phyloP scores from a whole-genome alignment of 92 coral and sea anemone species.

The Zoanthus solanderi region DNA sequence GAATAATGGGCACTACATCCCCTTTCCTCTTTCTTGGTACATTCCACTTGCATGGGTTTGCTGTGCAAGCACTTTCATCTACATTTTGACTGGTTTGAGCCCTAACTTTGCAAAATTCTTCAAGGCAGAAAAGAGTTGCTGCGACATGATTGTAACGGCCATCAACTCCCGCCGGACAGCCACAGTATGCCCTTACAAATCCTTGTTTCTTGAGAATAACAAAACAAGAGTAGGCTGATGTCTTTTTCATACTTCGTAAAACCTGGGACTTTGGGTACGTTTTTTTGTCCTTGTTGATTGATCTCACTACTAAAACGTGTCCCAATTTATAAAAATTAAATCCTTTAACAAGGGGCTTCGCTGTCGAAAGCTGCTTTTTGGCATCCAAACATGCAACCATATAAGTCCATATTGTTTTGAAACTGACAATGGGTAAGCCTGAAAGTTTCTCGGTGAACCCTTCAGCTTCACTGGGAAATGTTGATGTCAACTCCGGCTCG shows the following conservation, averaged over 20 bases:
- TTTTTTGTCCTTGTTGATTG: slow-evolving; percentile 38
- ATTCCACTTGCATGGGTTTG: slow-evolving; percentile 21
- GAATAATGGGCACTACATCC: slow-evolving; percentile 32
- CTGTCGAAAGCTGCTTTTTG: slow-evolving; percentile 52
- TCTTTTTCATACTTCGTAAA: slow-evolving; percentile 57
- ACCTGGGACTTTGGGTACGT: slow-evolving; percentile 57
- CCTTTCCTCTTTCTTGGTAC: slow-evolving; percentile 29
- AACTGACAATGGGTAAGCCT: slow-evolving; percentile 22
- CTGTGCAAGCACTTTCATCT: slow-evolving; percentile 27
- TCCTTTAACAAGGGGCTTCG: slow-evolving; percentile 49
- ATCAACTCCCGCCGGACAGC: slow-evolving; percentile 56
- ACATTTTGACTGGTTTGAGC: slow-evolving; percentile 35
- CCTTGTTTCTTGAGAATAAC: slow-evolving; percentile 38
- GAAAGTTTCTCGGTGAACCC: slow-evolving; percentile 27
- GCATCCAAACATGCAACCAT: slow-evolving; percentile 56
- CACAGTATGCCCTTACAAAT: slow-evolving; percentile 57
- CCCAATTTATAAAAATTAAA: slow-evolving; percentile 54
- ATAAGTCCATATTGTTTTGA: slow-evolving; percentile 45
- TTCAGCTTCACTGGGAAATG: slow-evolving; percentile 24
- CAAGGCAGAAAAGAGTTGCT: slow-evolving; percentile 55
- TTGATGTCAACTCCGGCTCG: slow-evolving; percentile 20
- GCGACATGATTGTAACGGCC: slow-evolving; percentile 65
- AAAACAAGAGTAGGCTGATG: slow-evolving; percentile 50
- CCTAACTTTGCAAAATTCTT: slow-evolving; percentile 47
- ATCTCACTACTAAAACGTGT: slow-evolving; percentile 36